phyloP scores from a whole-genome alignment of 2,797 vertebrate species.

The Muraenolepis orangiensis region DNA sequence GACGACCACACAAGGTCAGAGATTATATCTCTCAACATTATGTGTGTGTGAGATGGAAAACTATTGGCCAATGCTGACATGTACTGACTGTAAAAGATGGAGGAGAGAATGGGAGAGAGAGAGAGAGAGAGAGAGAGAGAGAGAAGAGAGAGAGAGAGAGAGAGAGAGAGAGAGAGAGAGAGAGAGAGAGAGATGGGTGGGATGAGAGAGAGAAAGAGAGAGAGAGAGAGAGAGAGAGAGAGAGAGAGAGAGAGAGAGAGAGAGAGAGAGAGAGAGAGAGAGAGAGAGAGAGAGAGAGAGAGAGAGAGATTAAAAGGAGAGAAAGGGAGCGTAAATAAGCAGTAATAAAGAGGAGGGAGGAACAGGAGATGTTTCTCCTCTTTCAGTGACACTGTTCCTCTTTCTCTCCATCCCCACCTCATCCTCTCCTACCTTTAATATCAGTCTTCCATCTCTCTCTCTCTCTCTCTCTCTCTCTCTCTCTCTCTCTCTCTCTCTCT shows the following conservation, averaged over 20 bases:
- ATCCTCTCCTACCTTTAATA: background rate
- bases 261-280: background rate
- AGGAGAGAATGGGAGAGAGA: too few relatives aligned
- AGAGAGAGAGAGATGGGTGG: too few relatives aligned
- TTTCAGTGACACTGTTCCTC: background rate
- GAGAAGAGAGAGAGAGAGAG: too few relatives aligned
- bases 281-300: too few relatives aligned
- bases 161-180: too few relatives aligned
- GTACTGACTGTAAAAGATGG: background rate
- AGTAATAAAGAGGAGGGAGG: background rate
- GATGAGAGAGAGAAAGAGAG: too few relatives aligned
- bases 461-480: constrained; percentile 1
- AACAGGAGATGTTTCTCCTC: background rate
- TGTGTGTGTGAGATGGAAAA: too few relatives aligned
- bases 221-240: too few relatives aligned
- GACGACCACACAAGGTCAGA: background rate
- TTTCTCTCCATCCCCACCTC: background rate
- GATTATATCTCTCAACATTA: background rate
- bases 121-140: too few relatives aligned
- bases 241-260: background rate
- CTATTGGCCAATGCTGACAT: background rate
- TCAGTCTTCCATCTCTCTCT: constrained; percentile 4
- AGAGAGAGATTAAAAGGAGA: background rate
- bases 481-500: background rate
- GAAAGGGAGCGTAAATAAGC: background rate